Evolutionary conservation across 1,140 invertebrate species (phyloP), one percentile per base, ranked within the genome.

Genomic region (Drosophila santomea): DNA sequence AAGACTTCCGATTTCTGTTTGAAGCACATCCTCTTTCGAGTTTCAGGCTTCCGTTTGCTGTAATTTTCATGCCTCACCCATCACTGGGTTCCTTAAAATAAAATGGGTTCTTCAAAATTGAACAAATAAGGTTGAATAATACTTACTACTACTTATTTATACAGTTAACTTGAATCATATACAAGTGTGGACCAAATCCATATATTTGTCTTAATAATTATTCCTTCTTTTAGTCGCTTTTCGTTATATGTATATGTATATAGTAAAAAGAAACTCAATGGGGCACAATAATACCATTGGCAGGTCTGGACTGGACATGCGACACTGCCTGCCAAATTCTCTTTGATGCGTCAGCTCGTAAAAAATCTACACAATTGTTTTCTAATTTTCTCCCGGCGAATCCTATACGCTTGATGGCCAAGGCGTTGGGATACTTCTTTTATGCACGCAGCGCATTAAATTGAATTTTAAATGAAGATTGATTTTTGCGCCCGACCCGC

Each of bases 381-480:
- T 66, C 64, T 67, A 75, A 67, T 76, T 76, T 48, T 75, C 60
- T 38, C 45, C 48, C 62, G 36, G 47, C 54, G 72, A 76, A 76
- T 75, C 61, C 73, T 76, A 76, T 76, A 76, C 72, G 48, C 73
- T 76, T 76, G 73, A 76, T 76, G 61, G 48, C 55, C 72, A 56
- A 74, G 52, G 39, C 57, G 38, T 28, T 54, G 50, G 45, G 56
- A 17, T 61, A 69, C 57, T 83, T 83, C 57, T 66, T 68, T 75
- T 83, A 79, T 79, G 68, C 80, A 82, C 62, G 69, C 69, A 58
- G 75, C 75, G 80, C 64, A 76, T 75, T 59, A 88, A 88, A 88
- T 89, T 88, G 84, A 88, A 84, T 89, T 89, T 84, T 68, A 88
- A 88, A 88, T 88, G 72, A 88, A 88, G 84, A 88, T 88, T 88